Evolutionary conservation across 1,140 invertebrate genomes (phyloP).

Genomic region (Ips typographus): DNA sequence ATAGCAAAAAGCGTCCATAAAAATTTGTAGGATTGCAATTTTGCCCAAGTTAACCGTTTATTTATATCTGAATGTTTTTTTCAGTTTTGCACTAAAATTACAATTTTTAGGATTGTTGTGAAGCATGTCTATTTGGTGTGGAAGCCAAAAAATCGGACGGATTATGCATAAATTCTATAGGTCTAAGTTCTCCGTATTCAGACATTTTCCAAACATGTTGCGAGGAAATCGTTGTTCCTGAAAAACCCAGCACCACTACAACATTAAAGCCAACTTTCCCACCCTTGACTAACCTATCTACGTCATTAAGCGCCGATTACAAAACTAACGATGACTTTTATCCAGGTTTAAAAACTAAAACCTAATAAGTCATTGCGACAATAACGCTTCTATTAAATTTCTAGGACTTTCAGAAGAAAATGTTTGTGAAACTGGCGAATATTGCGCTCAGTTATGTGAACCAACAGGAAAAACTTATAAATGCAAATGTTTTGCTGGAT

Average conservation of each 20-base stretch:
- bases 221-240: slow-evolving; percentile 32
- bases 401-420: slow-evolving; percentile 56
- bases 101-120: slow-evolving; percentile 46
- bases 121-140: slow-evolving; percentile 46
- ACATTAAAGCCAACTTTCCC: slow-evolving; percentile 19
- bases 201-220: slow-evolving; percentile 45
- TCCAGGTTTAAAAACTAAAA: slow-evolving; percentile 10
- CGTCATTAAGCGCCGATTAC: not conserved
- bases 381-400: slow-evolving; percentile 1
- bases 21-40: not conserved
- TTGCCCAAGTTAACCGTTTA: not conserved
- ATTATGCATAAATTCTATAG: slow-evolving; percentile 37
- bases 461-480: slow-evolving; percentile 67
- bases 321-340: slow-evolving; percentile 10
- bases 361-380: not conserved
- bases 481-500: slow-evolving; percentile 71
- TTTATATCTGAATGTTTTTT: slow-evolving; percentile 4
- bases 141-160: slow-evolving; percentile 34
- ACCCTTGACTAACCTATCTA: not conserved
- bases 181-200: slow-evolving; percentile 40
- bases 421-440: slow-evolving; percentile 66
- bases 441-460: slow-evolving; percentile 72
- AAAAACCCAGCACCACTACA: slow-evolving; percentile 35
- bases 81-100: not conserved
- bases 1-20: not conserved